Evolutionary conservation across 2,113 vertebrate species (phyloP).

Genomic region (Salvelinus sp.): DNA sequence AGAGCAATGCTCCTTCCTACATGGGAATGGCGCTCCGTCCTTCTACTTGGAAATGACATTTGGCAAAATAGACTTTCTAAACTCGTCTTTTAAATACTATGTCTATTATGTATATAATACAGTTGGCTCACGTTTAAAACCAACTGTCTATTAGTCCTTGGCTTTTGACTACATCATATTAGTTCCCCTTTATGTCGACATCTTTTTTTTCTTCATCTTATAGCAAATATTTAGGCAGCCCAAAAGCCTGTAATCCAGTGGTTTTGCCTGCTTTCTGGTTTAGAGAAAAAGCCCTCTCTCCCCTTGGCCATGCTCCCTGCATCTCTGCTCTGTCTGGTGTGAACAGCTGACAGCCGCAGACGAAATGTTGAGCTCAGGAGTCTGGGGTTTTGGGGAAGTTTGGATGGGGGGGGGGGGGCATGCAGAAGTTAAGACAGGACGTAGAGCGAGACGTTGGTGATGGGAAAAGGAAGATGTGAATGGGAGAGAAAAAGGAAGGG

Average conservation of each 20-base stretch:
- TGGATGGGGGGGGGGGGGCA: constrained; percentile 27
- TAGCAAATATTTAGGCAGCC: constrained; percentile 42
- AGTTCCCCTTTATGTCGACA: constrained; percentile 33
- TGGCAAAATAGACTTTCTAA: constrained; percentile 27
- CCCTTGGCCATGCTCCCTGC: constrained; percentile 37
- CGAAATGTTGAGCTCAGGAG: constrained; percentile 47
- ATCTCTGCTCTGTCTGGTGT: constrained; percentile 47
- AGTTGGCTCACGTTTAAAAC: background rate
- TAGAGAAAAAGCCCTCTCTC: constrained; percentile 33
- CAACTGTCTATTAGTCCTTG: constrained; percentile 25
- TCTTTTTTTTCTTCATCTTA: constrained; percentile 42
- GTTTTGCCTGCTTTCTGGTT: constrained; percentile 39
- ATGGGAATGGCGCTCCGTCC: no score
- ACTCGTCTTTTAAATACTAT: background rate
- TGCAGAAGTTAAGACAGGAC: background rate
- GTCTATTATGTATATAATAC: background rate
- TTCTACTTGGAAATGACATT: constrained; percentile 27
- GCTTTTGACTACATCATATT: constrained; percentile 37
- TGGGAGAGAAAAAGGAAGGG: background rate
- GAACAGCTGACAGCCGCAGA: constrained; percentile 61
- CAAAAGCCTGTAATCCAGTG: constrained; percentile 24
- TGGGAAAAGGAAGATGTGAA: constrained; percentile 25
- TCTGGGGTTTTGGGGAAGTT: constrained; percentile 5
- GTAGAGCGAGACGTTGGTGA: constrained; percentile 7
- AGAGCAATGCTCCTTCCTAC: background rate